phyloP scores from a whole-genome alignment of 2,888 invertebrate genomes.

The Oligia strigilis region DNA sequence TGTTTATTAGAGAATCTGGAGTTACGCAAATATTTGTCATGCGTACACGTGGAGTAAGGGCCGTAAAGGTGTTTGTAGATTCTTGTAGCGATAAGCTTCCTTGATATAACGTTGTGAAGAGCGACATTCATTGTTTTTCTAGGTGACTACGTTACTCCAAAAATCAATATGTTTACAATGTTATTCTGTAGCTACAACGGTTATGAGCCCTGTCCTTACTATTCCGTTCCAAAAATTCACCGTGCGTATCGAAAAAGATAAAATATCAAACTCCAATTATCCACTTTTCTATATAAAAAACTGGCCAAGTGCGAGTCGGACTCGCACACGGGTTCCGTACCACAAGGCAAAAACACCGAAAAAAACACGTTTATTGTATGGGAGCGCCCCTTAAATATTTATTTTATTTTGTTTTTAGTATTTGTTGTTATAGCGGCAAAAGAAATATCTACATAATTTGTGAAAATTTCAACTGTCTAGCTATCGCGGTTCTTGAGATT shows the following conservation, averaged over 20 bases:
- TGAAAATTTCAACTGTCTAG: too few relatives aligned
- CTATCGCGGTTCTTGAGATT: too few relatives aligned
- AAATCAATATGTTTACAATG: background rate
- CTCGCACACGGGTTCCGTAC: too few relatives aligned
- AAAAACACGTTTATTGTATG: too few relatives aligned
- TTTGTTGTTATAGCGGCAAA: too few relatives aligned
- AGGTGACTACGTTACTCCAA: background rate
- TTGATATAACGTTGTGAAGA: background rate
- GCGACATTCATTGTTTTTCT: background rate
- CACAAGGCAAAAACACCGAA: too few relatives aligned
- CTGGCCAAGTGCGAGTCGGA: too few relatives aligned
- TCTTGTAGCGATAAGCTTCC: background rate
- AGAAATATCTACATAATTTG: too few relatives aligned
- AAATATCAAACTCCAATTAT: background rate
- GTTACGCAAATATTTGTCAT: constrained; percentile 46
- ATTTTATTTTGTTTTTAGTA: too few relatives aligned
- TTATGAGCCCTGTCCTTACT: background rate
- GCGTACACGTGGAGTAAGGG: background rate
- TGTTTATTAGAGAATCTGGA: constrained; percentile 27
- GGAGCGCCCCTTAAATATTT: too few relatives aligned
- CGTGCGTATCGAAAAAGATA: background rate
- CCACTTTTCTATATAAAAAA: background rate
- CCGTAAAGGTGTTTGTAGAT: background rate
- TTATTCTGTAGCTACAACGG: background rate
- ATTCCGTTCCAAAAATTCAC: background rate